Evolutionary conservation across 2,797 vertebrate species (phyloP).

Genomic region (Morus bassanus): DNA sequence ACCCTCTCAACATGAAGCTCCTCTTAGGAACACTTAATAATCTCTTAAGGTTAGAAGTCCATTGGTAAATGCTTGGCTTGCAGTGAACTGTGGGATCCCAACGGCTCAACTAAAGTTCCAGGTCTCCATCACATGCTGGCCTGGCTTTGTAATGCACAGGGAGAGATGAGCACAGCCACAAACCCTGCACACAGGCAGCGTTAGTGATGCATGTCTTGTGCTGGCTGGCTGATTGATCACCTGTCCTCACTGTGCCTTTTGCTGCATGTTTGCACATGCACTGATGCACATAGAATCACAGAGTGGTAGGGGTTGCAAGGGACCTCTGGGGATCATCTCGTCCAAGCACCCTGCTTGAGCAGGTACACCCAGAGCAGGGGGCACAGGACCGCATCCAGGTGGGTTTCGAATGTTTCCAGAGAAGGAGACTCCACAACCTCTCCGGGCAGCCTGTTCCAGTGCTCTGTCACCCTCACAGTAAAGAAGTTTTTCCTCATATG

Average conservation of each 20-base stretch:
- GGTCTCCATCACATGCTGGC: accelerated
- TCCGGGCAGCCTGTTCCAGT: no score
- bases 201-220: accelerated
- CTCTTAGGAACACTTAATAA: neutral
- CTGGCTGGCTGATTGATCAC: neutral
- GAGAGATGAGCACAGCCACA: accelerated
- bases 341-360: no score
- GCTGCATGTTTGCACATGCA: neutral
- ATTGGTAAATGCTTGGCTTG: neutral
- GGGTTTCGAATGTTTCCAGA: no score
- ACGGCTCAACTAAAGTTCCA: neutral
- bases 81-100: neutral
- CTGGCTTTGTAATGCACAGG: neutral
- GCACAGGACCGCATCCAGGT: no score
- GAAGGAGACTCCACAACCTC: no score
- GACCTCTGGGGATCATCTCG: no score
- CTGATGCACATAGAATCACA: neutral
- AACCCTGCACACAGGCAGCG: accelerated
- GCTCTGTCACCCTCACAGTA: no score
- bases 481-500: no score
- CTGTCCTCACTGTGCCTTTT: neutral
- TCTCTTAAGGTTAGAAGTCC: neutral
- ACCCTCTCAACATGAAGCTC: neutral
- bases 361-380: no score
- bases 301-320: no score